Conservation (phyloP, 2,113 vertebrate species). For the Elephantulus edwardii region DNA sequence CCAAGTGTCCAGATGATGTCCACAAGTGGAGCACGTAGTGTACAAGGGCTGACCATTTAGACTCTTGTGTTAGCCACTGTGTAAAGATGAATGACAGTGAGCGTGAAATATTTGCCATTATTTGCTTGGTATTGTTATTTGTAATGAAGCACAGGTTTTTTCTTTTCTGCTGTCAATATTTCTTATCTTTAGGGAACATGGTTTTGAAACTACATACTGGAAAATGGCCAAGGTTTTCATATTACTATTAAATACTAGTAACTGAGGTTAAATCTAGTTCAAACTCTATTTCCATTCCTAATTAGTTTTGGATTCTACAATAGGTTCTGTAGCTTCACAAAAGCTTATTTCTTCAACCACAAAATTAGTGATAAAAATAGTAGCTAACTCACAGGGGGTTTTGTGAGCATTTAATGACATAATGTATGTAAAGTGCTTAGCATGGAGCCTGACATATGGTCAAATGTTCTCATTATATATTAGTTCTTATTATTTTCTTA, state of each 20-base stretch:
- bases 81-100: background rate
- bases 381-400: background rate
- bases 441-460: background rate
- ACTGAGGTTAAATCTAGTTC: background rate
- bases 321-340: constrained; percentile 18
- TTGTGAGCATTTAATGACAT: constrained; percentile 41
- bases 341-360: constrained; percentile 40
- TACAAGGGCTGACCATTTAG: background rate
- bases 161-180: background rate
- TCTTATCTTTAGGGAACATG: background rate
- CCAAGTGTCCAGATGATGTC: background rate
- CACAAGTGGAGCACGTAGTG: too few species aligned
- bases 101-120: background rate
- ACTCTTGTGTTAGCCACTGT: background rate
- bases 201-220: background rate
- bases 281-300: background rate
- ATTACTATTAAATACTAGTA: background rate
- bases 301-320: constrained; percentile 32
- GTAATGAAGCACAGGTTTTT: background rate
- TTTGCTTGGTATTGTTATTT: background rate
- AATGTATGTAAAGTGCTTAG: constrained; percentile 37
- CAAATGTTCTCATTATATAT: background rate
- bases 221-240: constrained; percentile 3
- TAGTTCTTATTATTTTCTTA: constrained; percentile 37
- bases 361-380: constrained; percentile 34